Conservation (phyloP, 2,797 vertebrate species). For the Macropus fuliginosus region DNA sequence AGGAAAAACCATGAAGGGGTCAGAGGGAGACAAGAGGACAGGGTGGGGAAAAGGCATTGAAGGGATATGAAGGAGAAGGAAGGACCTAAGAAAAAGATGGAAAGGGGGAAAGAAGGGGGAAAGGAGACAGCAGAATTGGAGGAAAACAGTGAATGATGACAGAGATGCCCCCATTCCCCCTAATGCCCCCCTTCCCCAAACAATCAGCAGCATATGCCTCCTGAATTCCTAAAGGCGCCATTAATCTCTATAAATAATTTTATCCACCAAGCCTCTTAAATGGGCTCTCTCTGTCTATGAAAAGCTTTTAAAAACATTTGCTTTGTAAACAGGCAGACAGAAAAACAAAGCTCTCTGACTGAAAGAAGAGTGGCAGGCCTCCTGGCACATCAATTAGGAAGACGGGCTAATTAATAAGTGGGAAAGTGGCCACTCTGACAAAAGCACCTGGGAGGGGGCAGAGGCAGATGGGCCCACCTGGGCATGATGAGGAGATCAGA, state of each 20-base stretch:
- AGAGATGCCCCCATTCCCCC: background rate
- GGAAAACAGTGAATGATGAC: background rate
- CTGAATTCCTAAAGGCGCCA: conserved; percentile 79
- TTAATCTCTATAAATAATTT: conserved; percentile 84
- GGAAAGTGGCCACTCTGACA: accelerated
- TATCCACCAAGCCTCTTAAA: conserved; percentile 74
- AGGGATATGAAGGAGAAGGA: background rate
- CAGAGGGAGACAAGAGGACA: background rate
- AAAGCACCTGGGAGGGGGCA: background rate
- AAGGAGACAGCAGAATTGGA: background rate
- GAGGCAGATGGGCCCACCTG: background rate
- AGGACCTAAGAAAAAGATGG: too few species aligned
- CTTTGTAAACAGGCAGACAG: conserved; percentile 64
- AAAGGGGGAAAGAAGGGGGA: background rate
- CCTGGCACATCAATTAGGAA: conserved; percentile 74
- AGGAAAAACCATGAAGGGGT: too few species aligned
- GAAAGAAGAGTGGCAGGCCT: conserved; percentile 1
- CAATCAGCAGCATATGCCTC: conserved; percentile 64
- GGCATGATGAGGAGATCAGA: background rate
- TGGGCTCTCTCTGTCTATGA: conserved; percentile 69
- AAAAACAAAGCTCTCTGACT: conserved; percentile 68
- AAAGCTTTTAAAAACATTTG: conserved; percentile 78
- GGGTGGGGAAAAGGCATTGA: background rate
- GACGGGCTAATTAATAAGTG: conserved; percentile 73
- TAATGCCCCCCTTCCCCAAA: background rate